Evolutionary conservation across 2,113 vertebrate species (phyloP), one percentile per base, ranked within the genome.

Genomic region (Osmerus eperlanus): DNA sequence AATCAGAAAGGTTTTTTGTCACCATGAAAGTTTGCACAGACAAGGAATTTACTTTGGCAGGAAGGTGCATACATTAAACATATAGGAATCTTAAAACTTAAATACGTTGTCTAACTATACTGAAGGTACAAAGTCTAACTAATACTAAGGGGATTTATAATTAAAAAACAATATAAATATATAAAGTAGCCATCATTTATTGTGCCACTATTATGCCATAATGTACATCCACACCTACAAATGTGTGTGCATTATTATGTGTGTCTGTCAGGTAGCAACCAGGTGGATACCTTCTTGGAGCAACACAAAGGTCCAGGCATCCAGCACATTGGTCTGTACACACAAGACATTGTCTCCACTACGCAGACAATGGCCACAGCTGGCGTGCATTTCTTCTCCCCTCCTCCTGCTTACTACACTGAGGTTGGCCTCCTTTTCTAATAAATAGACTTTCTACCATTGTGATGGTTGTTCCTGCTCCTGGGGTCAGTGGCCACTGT

Each of bases 271-370:
- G 93, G 86, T 2, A 75, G 70, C 9, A 98, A 98, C 86, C 97
- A 98, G 85, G 91, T 99, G 0, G 93, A 96, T 77, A 93, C 90
- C 2, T 99, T 99, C 78, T 79, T 99, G 74, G 81, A 91, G 74
- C 86, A 93, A 76, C 95, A 99, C 1, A 14, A 76, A 0, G 91
- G 93, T 0, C 90, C 95, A 0, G 97, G 97, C 0, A 93, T 99
- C 84, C 97, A 98, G 85, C 97, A 98, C 0, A 89, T 97, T 0
- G 97, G 91, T 0, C 91, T 99, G 53, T 86, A 91, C 88, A 96
- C 96, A 0, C 70, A 88, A 0, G 79, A 96, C 74, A 97, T 99
- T 0, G 0, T 96, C 9, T 70, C 86, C 12, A 88, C 95, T 0
- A 90, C 91, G 4, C 71, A 84, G 7, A 58, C 76, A 2, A 86